Conservation (phyloP, 2,888 invertebrate genomes). For the Machimus rusticus region DNA sequence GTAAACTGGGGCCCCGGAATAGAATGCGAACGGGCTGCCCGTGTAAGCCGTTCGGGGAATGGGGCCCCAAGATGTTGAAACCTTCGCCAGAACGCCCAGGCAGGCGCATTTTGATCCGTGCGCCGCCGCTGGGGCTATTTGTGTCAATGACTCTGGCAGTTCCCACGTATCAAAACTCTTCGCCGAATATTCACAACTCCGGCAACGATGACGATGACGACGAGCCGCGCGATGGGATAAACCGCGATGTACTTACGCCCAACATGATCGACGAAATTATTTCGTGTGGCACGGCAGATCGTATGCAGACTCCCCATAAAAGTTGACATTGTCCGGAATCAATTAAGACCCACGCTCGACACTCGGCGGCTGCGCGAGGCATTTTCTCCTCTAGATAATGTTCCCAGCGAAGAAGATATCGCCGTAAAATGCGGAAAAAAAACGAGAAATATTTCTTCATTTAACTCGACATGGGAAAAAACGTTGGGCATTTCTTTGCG, state of each 20-base stretch:
- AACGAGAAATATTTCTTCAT: not conserved
- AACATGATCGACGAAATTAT: constrained; percentile 26
- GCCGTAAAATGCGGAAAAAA: not conserved
- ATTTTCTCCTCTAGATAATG: constrained; percentile 1
- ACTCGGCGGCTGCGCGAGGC: not conserved
- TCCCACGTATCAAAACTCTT: constrained; percentile 40
- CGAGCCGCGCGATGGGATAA: constrained; percentile 14
- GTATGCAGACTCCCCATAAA: constrained; percentile 22
- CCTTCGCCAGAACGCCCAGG: constrained; percentile 1
- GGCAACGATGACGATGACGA: not conserved
- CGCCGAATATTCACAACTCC: constrained; percentile 34
- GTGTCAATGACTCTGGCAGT: constrained; percentile 43
- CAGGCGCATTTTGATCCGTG: constrained; percentile 10
- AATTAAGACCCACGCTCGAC: constrained; percentile 39
- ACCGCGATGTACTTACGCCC: constrained; percentile 40
- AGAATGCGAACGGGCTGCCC: not conserved
- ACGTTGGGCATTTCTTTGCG: not conserved
- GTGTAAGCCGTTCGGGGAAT: not conserved
- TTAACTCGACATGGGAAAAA: not conserved
- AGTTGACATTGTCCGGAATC: constrained; percentile 42
- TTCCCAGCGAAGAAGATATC: not conserved
- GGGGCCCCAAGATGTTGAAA: not conserved
- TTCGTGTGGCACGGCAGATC: constrained; percentile 31
- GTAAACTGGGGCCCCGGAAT: not conserved
- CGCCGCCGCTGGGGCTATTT: constrained; percentile 18